Base-by-base conservation (phyloP, 2,888 invertebrate species). In the Drosophila fungiperda region DNA sequence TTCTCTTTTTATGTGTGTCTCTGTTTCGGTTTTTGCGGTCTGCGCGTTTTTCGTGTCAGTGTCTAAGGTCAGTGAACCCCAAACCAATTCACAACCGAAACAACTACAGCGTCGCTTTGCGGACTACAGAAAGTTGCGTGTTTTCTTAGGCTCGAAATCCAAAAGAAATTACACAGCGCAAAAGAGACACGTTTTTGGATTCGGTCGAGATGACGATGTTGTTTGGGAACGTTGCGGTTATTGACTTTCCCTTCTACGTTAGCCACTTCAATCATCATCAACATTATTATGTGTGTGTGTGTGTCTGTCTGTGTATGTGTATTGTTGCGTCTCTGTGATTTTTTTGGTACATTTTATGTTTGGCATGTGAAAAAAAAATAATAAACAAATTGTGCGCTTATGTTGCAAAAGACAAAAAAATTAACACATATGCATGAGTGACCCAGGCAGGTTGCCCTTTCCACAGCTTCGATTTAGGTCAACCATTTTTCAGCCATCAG, bases 31-130 rank as follows among this genome's bases (percentile, higher is more conserved):
- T 54, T 38, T 23, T 45, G 45, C 45, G 23, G 45, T 23, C 45
- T 45, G 45, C 45, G 45, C 23, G 45, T 45, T 55, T 26, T 32
- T 67, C 57, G 45, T 40, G 54, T 32, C 38, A 42, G 69, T 86
- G 80, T 83, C 83, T 75, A 61, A 86, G 86, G 84, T 84, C 84
- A 81, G 73, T 78, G 86, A 87, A 84, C 86, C 61, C 59, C 68
- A 48, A 57, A 57, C 57, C 53, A 59, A 57, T 26, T 48, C 38
- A n/a, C 40, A 59, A 52, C 35, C 26, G 42, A 36, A 49, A 49
- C 38, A 42, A 42, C 42, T 57, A 57, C 49, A 38, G 40, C 52
- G 42, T 3, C 20, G 38, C 40, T 29, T 29, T 29, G 45, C 45
- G 7, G 45, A 45, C 45, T 20, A 67, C 36, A 70, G 55, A 73